These are phyloP conservation scores for Phaethon lepturus DNA, from an alignment of 2,113 vertebrate species.

Conservation along the genomic window DNA sequence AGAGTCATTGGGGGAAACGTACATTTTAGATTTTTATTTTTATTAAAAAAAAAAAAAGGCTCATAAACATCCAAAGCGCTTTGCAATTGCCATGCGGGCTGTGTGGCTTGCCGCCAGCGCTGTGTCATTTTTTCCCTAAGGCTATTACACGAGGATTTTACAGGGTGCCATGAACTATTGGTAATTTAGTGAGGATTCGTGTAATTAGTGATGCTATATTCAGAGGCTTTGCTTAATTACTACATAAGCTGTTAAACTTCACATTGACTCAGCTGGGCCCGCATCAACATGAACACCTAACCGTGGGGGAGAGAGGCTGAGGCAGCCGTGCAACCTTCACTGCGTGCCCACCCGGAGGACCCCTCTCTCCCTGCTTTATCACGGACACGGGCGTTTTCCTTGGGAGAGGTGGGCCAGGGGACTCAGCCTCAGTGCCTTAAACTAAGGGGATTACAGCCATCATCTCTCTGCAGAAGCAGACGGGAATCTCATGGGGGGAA, in stretches of 20 bases:
- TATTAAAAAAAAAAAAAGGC: neutral
- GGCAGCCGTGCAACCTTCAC: neutral
- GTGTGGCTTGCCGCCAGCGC: neutral
- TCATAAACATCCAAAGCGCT: neutral
- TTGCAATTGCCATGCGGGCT: neutral
- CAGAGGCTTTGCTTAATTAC: constrained; percentile 32
- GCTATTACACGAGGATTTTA: neutral
- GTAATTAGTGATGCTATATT: neutral
- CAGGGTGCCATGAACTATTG: neutral
- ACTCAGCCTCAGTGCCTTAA: neutral
- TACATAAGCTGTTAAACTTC: neutral
- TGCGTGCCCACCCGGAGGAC: rapidly evolving
- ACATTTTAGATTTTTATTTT: neutral
- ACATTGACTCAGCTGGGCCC: neutral
- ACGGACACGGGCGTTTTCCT: neutral
- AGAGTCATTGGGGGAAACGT: constrained; percentile 33
- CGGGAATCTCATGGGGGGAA: neutral
- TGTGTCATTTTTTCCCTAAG: neutral
- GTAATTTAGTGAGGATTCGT: neutral
- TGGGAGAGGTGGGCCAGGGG: neutral
- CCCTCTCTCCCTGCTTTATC: neutral
- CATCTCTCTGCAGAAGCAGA: neutral
- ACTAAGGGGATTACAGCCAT: neutral
- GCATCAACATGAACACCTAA: neutral
- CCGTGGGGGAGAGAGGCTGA: rapidly evolving